A percentile compares a stretch with the other conserved stretches of the same genome.
Evolutionary conservation across 2,888 invertebrate genomes (phyloP).

Genomic region (Stenotaenia linearis): DNA sequence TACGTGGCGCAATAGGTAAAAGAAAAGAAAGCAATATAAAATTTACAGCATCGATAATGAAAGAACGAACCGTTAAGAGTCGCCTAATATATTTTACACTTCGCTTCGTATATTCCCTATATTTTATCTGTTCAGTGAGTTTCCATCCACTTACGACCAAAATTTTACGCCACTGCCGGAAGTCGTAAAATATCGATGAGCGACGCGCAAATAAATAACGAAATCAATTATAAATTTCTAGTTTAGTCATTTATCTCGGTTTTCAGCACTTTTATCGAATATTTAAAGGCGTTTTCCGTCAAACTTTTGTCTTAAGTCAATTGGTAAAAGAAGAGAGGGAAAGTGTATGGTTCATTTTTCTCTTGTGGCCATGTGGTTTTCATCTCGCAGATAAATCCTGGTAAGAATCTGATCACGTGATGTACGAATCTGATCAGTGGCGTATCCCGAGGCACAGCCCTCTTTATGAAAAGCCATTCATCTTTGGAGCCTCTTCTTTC

Average conservation of each 20-base stretch:
- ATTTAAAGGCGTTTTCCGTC: no score
- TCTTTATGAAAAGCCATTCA: conserved; percentile 16
- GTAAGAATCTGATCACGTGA: conserved; percentile 7
- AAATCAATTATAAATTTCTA: not conserved
- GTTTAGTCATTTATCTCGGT: not conserved
- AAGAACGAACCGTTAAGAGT: not conserved
- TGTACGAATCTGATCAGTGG: not conserved
- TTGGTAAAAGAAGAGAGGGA: not conserved
- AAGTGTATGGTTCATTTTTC: not conserved
- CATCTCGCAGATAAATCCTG: not conserved
- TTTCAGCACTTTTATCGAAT: not conserved
- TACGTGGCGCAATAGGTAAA: not conserved
- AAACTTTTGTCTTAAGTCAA: not conserved
- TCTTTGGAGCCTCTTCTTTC: conserved; percentile 8
- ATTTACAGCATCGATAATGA: not conserved
- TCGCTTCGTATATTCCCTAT: not conserved
- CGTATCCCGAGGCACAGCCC: not conserved
- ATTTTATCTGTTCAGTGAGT: not conserved
- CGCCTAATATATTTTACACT: not conserved
- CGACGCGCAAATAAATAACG: no score
- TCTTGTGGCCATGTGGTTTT: conserved; percentile 9
- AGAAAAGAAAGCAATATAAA: not conserved
- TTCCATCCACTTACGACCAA: not conserved
- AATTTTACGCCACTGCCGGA: not conserved
- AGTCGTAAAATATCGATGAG: not conserved